Percentiles rank a stretch among this genome's conserved stretches.
phyloP scores from a whole-genome alignment of 2,797 vertebrate genomes.

The Gobionotothen gibberifrons region DNA sequence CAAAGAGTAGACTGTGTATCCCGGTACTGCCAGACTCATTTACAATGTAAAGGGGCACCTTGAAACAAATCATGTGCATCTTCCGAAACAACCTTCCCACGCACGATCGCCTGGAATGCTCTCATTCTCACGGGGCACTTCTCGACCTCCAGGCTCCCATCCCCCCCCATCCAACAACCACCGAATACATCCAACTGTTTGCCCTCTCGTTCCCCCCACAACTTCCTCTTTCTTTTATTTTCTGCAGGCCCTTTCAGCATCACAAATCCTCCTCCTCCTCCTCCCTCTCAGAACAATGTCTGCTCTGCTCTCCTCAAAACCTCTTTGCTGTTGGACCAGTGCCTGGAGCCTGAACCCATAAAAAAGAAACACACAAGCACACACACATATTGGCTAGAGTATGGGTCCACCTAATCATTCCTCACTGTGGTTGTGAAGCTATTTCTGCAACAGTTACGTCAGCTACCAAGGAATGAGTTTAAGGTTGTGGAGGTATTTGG shows the following conservation, averaged over 20 bases:
- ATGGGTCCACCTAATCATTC: conserved; percentile 76
- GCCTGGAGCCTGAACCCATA: conserved; percentile 73
- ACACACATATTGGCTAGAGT: conserved; percentile 40
- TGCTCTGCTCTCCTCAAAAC: conserved; percentile 62
- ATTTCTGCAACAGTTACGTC: conserved; percentile 80
- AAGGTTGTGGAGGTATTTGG: conserved; percentile 48
- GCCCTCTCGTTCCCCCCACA: conserved; percentile 60
- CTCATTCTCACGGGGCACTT: conserved; percentile 69
- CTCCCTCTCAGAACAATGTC: conserved; percentile 75
- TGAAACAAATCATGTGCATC: conserved; percentile 75
- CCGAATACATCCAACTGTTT: conserved; percentile 66
- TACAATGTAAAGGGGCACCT: conserved; percentile 63
- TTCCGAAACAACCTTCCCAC: conserved; percentile 66
- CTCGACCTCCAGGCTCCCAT: conserved; percentile 46
- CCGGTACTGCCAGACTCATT: conserved; percentile 49
- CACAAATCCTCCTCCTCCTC: conserved; percentile 50
- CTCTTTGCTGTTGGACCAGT: conserved; percentile 64
- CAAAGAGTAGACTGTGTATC: conserved; percentile 21
- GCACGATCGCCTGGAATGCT: conserved; percentile 65
- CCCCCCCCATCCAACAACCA: conserved; percentile 7
- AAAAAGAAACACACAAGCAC: conserved; percentile 43
- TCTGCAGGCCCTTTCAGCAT: conserved; percentile 70
- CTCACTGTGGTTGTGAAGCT: conserved; percentile 68
- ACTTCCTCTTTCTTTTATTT: conserved; percentile 80
- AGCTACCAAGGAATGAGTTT: conserved; percentile 67